Conservation (phyloP, 2,888 invertebrate species). For the Drosophila paranaensis region DNA sequence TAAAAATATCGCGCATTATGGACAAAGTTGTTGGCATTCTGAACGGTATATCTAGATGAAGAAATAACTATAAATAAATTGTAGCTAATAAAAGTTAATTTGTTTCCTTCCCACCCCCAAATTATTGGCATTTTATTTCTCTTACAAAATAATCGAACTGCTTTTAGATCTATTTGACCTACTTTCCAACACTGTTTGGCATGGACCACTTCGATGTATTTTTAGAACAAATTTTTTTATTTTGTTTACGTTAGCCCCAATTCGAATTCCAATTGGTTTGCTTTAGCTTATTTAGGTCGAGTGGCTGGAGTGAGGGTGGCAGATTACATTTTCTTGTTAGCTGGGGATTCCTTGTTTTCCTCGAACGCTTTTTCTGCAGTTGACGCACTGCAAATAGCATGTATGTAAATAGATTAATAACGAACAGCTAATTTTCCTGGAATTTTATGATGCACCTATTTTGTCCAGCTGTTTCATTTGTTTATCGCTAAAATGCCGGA, state of each 20-base stretch:
- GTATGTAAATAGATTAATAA: conserved; percentile 1
- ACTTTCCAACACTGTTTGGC: background rate
- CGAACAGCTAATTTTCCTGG: background rate
- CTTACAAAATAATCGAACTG: too few relatives aligned
- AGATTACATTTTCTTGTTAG: conserved; percentile 9
- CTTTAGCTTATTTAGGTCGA: conserved; percentile 31
- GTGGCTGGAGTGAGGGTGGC: conserved; percentile 50
- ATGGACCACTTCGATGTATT: background rate
- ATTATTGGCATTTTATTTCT: background rate
- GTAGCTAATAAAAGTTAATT: conserved; percentile 3
- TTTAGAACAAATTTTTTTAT: background rate
- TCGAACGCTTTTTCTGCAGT: conserved; percentile 24
- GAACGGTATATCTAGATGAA: conserved; percentile 36
- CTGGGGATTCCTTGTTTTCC: conserved; percentile 10
- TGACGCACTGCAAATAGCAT: conserved; percentile 37
- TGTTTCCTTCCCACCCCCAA: conserved; percentile 32
- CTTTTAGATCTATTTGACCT: too few relatives aligned
- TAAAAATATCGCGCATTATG: conserved; percentile 75
- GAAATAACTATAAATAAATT: background rate
- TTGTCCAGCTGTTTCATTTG: conserved; percentile 72
- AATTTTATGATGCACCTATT: conserved; percentile 56
- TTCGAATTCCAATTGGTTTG: conserved; percentile 29
- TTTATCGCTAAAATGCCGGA: conserved; percentile 71
- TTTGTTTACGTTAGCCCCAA: conserved; percentile 43
- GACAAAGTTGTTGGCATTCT: conserved; percentile 70